Evolutionary conservation across 2,797 vertebrate genomes (phyloP), one percentile per base, ranked within the genome.

Genomic region (Simalia tracyae): DNA sequence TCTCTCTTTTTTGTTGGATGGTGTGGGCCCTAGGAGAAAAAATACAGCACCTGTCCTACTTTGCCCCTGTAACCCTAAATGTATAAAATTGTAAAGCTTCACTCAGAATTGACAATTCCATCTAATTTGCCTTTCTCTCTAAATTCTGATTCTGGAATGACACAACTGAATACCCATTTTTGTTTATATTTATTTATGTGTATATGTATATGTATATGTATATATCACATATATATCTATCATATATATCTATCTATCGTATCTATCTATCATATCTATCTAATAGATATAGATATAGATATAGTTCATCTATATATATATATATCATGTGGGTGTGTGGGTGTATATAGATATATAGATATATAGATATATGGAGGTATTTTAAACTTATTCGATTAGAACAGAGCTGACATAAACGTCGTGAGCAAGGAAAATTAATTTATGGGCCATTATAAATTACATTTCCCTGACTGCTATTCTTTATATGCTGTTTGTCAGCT

Each of bases 371-470:
- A 91, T 94, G 91, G 92, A 93, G 61, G 92, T 94, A 88, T 92
- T 96, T 95, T 92, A 85, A 95, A 94, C 94, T 94, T 88, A 96
- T 96, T 95, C 93, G 93, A 93, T 96, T 96, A 95, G 92, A 72
- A 84, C 76, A 95, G 61, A 95, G 96, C 94, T 96, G 94, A 95
- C 93, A 95, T 86, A 4, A 42, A 89, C 81, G 94, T 93, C 6
- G 60, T 89, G 90, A 42, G 42, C 56, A 85, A 96, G 95, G 95
- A 96, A 97, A 96, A 96, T 95, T 95, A 95, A 96, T 95, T 93
- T 93, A 92, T 90, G 94, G 87, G 66, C 95, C 93, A 95, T 96
- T 95, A 95, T 92, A 97, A 94, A 95, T 96, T 94, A 95, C 95
- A 96, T 96, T 92, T 96, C 66, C 81, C 93, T 0, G 85, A 66